Conservation (phyloP, 92 coral and sea anemone genomes). For the Epizoanthus rinbou region DNA sequence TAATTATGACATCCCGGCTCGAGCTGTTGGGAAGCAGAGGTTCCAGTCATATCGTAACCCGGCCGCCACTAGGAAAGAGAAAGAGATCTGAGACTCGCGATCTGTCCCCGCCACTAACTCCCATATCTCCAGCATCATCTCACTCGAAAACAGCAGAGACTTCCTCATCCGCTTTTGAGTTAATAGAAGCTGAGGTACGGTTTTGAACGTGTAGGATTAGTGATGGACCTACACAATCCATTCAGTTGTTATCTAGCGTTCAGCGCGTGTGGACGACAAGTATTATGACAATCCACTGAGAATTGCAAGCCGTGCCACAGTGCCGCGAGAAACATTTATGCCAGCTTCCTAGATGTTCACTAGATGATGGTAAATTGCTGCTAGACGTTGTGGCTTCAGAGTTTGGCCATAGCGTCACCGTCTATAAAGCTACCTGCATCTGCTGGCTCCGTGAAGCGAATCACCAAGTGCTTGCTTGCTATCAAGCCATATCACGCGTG, state of each 20-base stretch:
- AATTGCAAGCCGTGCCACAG: not conserved
- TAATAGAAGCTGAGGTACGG: conserved; percentile 94
- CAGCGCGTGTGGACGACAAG: conserved; percentile 50
- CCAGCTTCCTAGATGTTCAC: conserved; percentile 40
- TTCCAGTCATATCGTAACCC: conserved; percentile 70
- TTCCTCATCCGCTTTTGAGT: conserved; percentile 92
- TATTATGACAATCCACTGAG: conserved; percentile 39
- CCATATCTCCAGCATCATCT: conserved; percentile 96
- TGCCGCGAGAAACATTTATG: conserved; percentile 2
- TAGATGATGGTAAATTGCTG: conserved; percentile 41
- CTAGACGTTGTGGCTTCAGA: conserved; percentile 19
- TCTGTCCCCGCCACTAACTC: conserved; percentile 98
- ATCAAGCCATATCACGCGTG: conserved; percentile 62
- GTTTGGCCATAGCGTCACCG: conserved; percentile 39
- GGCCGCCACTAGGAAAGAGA: conserved; percentile 67
- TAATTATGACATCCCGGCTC: conserved; percentile 96
- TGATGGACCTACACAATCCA: conserved; percentile 30
- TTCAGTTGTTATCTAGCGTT: conserved; percentile 54
- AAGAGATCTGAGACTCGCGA: conserved; percentile 87
- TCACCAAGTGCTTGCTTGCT: conserved; percentile 42
- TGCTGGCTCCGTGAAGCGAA: conserved; percentile 40
- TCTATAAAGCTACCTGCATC: conserved; percentile 28
- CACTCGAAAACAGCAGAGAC: conserved; percentile 84
- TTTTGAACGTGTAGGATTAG: conserved; percentile 30
- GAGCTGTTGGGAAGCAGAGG: conserved; percentile 85